Base-by-base conservation (phyloP, 2,797 vertebrate species). In the Sciurus carolinensis region DNA sequence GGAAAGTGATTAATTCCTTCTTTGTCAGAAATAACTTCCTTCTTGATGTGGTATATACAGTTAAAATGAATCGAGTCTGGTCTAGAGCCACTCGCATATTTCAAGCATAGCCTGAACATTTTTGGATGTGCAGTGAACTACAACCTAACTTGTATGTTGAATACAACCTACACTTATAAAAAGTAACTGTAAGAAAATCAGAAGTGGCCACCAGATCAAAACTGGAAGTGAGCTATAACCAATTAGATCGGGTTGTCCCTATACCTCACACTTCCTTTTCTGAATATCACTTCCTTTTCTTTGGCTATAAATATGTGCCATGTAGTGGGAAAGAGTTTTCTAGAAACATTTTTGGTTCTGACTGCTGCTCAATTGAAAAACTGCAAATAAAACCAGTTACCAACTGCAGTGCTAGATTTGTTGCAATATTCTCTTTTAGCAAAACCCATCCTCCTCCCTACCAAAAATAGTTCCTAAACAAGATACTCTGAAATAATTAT, bases 21-120 rank as follows among this genome's bases (percentile, higher is more conserved):
- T 95, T 89, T 87, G 71, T 72, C 44, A 96, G 42, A 90, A 91
- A 89, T 93, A 90, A 94, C 15, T 75, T 72, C 42, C 50, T 42
- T 59, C 90, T 86, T 67, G 57, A 81, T 54, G 87, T n/a, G 44
- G 17, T 42, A 9, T 57, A 59, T 67, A 44, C 42, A 44, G 24
- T 26, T 80, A 20, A 87, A 72, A 13, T 87, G 2, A 87, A 71
- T 79, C 30, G 77, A 85, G 64, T 79, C 59, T 79, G 50, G 18
- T 64, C 62, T 47, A 86, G 59, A 57, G 24, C 36, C 69, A 30
- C 30, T 20, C 59, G 7, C 33, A 7, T 67, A 67, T 7, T 42
- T 57, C 20, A 42, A 76, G n/a, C n/a, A 44, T 69, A 62, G 22
- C 14, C 33, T 69, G 33, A 67, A n/a, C 9, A 18, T 50, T 54